Evolutionary conservation across 2,888 invertebrate genomes (phyloP), one percentile per base, ranked within the genome.

Genomic region (Melanophora roralis): DNA sequence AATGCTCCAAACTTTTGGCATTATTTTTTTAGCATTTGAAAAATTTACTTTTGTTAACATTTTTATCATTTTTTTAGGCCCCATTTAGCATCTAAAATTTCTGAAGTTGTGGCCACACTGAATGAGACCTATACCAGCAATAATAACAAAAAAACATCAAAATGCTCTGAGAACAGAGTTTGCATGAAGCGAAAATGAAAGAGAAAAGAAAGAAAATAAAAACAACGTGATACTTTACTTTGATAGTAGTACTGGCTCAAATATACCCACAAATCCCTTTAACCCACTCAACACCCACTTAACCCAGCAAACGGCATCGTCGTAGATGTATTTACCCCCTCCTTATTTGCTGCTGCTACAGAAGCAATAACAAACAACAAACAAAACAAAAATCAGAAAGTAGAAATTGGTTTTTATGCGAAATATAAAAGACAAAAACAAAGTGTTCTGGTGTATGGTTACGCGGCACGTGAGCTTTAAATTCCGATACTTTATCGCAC

Each of bases 151-250:
- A 67, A 21, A 47, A 51, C 51, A 14, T 62, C 40, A 72, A 36
- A 40, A 59, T 65, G 27, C 57, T 59, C 65, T 45, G 27, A 40
- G 32, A 9, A 62, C 23, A n/a, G 12, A 47, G 55, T 47, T n/a
- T 19, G 11, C 9, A 64, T 6, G 40, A 14, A 40, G 14, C 6
- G 7, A 43, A 6, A 73, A 45, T 62, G 8, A 12, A 53, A 43
- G 19, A 23, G 43, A 62, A 45, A 21, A 64, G 49, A 51, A 19
- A 16, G 9, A 8, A 34, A 12, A 55, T 7, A 34, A 36, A 47
- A 64, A 38, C 73, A 49, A 80, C 72, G 79, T 67, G 75, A 75
- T 75, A 68, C 60, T 38, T 32, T 68, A 71, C 49, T 19, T 49
- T 49, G 49, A 43, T 51, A 62, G 38, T 32, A 71, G 45, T 59